Evolutionary conservation across 92 coral and sea anemone species (phyloP).

Genomic region (Porites cylindrica): DNA sequence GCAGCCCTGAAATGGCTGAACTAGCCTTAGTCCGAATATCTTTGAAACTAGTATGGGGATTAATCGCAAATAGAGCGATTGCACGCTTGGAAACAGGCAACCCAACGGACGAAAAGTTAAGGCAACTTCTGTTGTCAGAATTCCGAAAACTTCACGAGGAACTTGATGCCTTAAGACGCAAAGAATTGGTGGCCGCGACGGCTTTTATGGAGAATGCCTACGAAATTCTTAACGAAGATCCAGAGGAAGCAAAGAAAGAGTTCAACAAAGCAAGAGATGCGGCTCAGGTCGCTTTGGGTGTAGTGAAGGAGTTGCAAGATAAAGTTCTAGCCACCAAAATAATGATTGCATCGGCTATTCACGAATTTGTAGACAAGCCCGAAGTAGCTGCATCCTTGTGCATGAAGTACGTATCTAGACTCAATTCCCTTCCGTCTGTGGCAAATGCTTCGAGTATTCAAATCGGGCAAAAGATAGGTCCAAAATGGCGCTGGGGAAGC

Average conservation of each 20-base stretch:
- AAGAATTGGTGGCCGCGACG: constrained; percentile 93
- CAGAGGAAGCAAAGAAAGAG: constrained; percentile 89
- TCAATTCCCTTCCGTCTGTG: constrained; percentile 87
- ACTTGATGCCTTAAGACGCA: constrained; percentile 86
- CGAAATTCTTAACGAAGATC: constrained; percentile 83
- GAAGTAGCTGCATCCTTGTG: constrained; percentile 89
- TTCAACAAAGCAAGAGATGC: constrained; percentile 98
- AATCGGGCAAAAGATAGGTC: constrained; percentile 73
- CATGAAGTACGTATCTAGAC: constrained; percentile 82
- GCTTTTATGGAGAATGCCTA: constrained; percentile 99
- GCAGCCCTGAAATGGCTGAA: constrained; percentile 77
- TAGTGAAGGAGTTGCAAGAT: constrained; percentile 90
- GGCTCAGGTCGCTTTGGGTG: constrained; percentile 96
- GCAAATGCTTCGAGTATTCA: constrained; percentile 67
- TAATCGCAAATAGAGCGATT: constrained; percentile 92
- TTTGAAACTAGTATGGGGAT: constrained; percentile 91
- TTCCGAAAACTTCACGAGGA: constrained; percentile 92
- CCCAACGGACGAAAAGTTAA: constrained; percentile 88
- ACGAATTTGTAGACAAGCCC: constrained; percentile 94
- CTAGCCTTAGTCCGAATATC: constrained; percentile 91
- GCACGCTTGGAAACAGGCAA: constrained; percentile 82
- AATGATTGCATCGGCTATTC: constrained; percentile 94
- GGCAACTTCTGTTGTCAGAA: constrained; percentile 88
- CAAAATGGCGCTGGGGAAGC: constrained; percentile 83
- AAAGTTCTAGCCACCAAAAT: constrained; percentile 95